Percentiles rank a stretch among this genome's conserved stretches.
These are phyloP conservation scores for Brenthis daphne DNA, from an alignment of 2,888 invertebrate genomes.

Conservation along the genomic window DNA sequence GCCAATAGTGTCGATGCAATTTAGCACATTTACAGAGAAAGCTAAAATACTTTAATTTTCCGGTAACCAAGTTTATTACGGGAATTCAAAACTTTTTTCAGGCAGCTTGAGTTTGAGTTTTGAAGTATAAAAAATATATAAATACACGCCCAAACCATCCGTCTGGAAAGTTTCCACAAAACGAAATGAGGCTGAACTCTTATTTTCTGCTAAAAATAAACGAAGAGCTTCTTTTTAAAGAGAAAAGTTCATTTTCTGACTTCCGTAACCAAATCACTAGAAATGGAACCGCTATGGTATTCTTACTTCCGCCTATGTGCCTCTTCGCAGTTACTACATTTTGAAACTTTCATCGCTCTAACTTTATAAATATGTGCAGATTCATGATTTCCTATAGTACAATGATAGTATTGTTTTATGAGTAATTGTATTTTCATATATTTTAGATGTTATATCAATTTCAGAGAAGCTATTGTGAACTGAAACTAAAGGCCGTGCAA, in stretches of 20 bases:
- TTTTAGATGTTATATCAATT: no score
- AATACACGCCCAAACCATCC: conserved; percentile 16
- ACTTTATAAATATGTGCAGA: no score
- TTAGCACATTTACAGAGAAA: no score
- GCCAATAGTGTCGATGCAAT: no score
- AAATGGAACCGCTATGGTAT: neutral
- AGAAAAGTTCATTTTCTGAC: neutral
- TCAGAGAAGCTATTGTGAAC: no score
- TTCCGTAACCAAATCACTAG: neutral
- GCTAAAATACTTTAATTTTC: no score
- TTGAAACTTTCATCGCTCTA: neutral
- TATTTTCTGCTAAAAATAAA: conserved; percentile 14
- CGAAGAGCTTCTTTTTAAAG: conserved; percentile 3
- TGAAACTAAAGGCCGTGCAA: no score
- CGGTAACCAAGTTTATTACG: no score
- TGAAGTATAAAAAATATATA: conserved; percentile 15
- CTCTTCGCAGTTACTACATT: neutral
- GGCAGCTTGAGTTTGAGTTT: conserved; percentile 5
- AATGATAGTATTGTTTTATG: no score
- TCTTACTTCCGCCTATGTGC: neutral
- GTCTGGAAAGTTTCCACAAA: conserved; percentile 24
- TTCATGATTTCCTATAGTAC: no score
- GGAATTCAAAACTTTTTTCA: neutral
- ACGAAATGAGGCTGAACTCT: conserved; percentile 17
- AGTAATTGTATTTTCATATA: no score